Base-by-base conservation (phyloP, 2,888 invertebrate genomes). In the Athripsodes cinereus region DNA sequence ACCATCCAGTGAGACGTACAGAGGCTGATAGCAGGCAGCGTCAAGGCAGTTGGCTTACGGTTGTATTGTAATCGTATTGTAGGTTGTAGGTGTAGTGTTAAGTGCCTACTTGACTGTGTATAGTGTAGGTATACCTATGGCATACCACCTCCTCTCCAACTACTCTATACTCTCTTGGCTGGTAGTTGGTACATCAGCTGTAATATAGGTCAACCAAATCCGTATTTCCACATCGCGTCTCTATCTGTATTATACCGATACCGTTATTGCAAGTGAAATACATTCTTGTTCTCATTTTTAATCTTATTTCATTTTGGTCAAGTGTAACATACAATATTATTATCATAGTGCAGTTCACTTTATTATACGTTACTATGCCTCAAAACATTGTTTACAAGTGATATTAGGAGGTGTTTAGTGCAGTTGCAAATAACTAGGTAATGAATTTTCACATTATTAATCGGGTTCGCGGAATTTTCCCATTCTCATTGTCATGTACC, bases 171-270 rank as follows among this genome's bases (percentile, higher is more conserved):
- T 40, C 40, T 40, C 40, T 40, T 40, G 40, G 8, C 13, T 13
- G 40, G 13, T 13, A 8, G 8, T 60, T 40, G 56, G 60, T 58
- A 56, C 44, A 59, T 47, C 55, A 52, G 49, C 55, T 53, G 49
- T 56, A 60, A 60, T 60, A 60, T 60, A 60, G 60, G 60, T 60
- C 60, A 60, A 57, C 47, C 60, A 57, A 59, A 59, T 59, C 59
- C 59, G 59, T 59, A 55, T 59, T 59, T 59, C 53, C 55, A 59
- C 59, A 55, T 52, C 55, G 59, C 59, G 52, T 59, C 58, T 58
- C 44, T 55, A 50, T 56, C 21, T 26, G 26, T 26, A 26, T 26
- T 26, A 26, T 26, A 26, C 3, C 26, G 26, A 56, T 56, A 56
- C 56, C 56, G 56, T 56, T 56, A 56, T 52, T 56, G 56, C 56